Conservation (phyloP, 2,113 vertebrate species). For the Phodopus roborovskii region DNA sequence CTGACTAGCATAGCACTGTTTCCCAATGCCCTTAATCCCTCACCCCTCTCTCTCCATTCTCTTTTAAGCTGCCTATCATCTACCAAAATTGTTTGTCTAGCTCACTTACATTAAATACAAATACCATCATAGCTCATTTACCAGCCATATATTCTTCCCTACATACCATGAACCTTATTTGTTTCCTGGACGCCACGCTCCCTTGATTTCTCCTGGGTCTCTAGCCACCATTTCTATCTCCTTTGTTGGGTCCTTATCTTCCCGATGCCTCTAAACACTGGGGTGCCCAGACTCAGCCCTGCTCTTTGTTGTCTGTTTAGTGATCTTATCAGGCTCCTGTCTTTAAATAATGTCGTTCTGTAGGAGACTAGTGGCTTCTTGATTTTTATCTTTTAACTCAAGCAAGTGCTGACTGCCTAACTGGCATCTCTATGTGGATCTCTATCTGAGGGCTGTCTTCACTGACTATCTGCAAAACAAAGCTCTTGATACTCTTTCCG, state of each 20-base stretch:
- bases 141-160: neutral
- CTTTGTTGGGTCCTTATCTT: neutral
- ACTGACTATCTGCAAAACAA: neutral
- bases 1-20: neutral
- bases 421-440: neutral
- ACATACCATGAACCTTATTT: neutral
- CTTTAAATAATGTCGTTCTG: conserved; percentile 20
- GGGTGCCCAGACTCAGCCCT: neutral
- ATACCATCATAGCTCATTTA: neutral
- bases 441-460: neutral
- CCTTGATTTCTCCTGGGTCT: neutral
- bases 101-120: neutral
- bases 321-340: neutral
- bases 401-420: neutral
- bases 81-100: neutral
- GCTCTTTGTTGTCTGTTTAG: neutral
- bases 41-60: neutral
- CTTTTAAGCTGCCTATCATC: neutral
- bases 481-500: neutral
- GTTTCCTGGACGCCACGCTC: neutral
- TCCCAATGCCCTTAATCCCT: neutral
- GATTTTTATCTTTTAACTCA: conserved; percentile 29
- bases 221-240: neutral
- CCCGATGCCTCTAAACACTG: neutral
- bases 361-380: neutral